Conservation (phyloP, 2,797 vertebrate species). For the Sarcoramphus papa region DNA sequence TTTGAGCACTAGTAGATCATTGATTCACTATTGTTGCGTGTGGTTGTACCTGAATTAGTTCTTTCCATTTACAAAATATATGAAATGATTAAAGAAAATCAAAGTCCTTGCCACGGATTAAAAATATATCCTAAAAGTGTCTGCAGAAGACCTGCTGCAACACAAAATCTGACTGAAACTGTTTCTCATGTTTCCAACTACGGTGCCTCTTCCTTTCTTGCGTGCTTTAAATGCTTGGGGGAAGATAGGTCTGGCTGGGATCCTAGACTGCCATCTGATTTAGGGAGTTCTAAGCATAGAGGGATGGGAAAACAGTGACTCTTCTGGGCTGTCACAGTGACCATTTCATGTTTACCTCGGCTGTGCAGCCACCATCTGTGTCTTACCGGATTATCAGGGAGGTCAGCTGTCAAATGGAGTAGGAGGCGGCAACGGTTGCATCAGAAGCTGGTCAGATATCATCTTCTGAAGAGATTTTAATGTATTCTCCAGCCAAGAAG, state of each 20-base stretch:
- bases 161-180: background rate
- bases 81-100: background rate
- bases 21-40: background rate
- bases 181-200: background rate
- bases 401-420: background rate
- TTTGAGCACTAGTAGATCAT: background rate
- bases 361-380: background rate
- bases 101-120: background rate
- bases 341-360: background rate
- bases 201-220: fast-evolving
- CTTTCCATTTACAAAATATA: background rate
- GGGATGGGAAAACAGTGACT: background rate
- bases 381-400: background rate
- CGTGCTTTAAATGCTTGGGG: background rate
- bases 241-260: background rate
- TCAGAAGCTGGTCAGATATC: background rate
- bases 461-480: background rate
- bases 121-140: background rate
- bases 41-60: background rate
- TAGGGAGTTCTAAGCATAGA: background rate
- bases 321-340: background rate
- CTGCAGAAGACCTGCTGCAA: background rate
- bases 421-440: background rate
- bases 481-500: background rate
- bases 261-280: background rate